Conservation (phyloP, 1,140 invertebrate species). For the Hylaeus anthracinus region DNA sequence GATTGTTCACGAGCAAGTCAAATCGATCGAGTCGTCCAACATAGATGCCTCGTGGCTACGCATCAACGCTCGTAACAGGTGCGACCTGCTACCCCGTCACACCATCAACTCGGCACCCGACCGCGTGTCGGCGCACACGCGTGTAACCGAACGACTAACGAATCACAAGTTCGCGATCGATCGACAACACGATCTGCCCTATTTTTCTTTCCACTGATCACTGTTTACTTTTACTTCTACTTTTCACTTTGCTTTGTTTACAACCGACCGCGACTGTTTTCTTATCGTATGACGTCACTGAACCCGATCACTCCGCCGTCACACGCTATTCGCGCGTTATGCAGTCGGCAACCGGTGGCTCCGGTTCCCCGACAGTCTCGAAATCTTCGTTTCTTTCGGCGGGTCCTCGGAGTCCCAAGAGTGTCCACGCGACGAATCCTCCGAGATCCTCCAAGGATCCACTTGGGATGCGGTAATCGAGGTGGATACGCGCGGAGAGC, state of each 20-base stretch:
- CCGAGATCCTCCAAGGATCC: constrained; percentile 40
- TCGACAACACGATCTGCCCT: no score
- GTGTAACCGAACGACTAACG: background rate
- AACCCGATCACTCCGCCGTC: constrained; percentile 40
- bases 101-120: constrained; percentile 49
- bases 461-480: constrained; percentile 31
- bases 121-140: constrained; percentile 58
- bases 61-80: constrained; percentile 32
- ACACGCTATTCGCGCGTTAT: constrained; percentile 9
- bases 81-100: constrained; percentile 23
- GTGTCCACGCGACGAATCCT: constrained; percentile 29
- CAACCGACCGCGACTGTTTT: constrained; percentile 10
- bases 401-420: constrained; percentile 2
- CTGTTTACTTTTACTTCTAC: background rate
- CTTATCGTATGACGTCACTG: constrained; percentile 17
- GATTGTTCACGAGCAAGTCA: constrained; percentile 31
- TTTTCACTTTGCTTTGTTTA: no score
- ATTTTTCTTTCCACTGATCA: background rate
- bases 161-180: no score
- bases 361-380: background rate
- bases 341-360: background rate
- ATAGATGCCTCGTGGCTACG: constrained; percentile 14
- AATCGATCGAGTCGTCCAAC: constrained; percentile 50
- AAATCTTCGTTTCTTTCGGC: background rate
- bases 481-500: constrained; percentile 28